Percentiles rank a stretch among this genome's conserved stretches.
Evolutionary conservation across 2,113 vertebrate species (phyloP).

Genomic region (Dasypus novemcinctus): DNA sequence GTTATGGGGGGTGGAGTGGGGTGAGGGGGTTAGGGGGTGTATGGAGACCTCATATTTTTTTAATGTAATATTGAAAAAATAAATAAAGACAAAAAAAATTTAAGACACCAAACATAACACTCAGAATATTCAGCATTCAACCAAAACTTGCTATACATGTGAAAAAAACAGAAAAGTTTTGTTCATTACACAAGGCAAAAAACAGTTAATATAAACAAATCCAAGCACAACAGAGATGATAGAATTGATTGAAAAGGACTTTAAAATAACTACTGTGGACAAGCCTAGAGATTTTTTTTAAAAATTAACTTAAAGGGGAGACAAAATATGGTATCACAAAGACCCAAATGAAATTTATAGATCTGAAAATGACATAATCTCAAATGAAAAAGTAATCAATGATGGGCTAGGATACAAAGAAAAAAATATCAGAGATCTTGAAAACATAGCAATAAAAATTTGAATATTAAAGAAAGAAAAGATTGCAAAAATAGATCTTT

Average conservation of each 20-base stretch:
- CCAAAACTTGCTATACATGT: no score
- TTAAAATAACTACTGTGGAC: neutral
- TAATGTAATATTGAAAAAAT: no score
- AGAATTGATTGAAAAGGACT: neutral
- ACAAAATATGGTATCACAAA: neutral
- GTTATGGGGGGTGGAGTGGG: no score
- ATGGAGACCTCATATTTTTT: no score
- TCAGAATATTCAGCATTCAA: no score
- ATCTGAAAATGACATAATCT: neutral
- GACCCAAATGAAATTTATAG: neutral
- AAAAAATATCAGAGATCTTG: neutral
- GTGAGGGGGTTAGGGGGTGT: no score
- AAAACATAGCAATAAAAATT: neutral
- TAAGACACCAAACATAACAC: no score
- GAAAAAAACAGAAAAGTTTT: no score
- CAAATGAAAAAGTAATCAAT: neutral
- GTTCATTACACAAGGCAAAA: neutral
- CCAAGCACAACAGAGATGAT: neutral
- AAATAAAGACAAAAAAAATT: no score
- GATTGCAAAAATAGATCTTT: neutral
- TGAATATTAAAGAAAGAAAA: neutral
- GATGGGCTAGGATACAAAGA: neutral
- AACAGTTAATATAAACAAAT: neutral
- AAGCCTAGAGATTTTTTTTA: neutral
- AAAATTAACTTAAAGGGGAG: neutral